A percentile compares a stretch with the other conserved stretches of the same genome.
Evolutionary conservation across 1,140 invertebrate genomes (phyloP).

Genomic region (Nebria ingens): DNA sequence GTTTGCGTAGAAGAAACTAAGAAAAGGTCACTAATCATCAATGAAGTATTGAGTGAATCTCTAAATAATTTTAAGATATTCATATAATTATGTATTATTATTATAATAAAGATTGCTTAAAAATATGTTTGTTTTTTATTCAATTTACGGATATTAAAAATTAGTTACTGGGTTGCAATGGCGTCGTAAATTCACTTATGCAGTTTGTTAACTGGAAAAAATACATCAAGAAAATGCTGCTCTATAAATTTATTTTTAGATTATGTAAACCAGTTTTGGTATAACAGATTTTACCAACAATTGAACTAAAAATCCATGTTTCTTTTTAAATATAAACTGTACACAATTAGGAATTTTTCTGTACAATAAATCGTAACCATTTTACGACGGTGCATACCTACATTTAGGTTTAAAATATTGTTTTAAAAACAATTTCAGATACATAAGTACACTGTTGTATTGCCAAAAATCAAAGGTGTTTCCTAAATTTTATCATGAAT

Average conservation of each 20-base stretch:
- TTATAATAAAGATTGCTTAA: background rate
- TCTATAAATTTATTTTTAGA: constrained; percentile 1
- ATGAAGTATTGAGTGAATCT: constrained; percentile 24
- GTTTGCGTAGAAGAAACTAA: constrained; percentile 27
- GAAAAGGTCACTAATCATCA: constrained; percentile 22
- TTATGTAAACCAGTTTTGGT: background rate
- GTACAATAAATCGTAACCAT: background rate
- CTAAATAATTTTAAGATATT: no score
- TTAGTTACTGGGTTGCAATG: background rate
- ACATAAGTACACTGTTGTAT: background rate
- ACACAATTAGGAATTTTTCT: background rate
- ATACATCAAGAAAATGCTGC: background rate
- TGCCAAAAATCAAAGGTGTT: background rate
- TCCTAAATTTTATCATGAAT: no score
- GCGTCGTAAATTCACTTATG: background rate
- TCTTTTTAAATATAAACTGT: constrained; percentile 6
- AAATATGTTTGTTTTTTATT: background rate
- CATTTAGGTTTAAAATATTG: no score
- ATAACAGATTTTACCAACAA: constrained; percentile 2
- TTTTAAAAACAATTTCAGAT: constrained; percentile 3
- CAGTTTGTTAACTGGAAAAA: background rate
- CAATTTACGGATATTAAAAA: background rate
- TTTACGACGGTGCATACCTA: background rate
- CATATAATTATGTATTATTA: constrained; percentile 5
- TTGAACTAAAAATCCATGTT: constrained; percentile 5